Percentiles rank a stretch among this genome's conserved stretches.
phyloP scores from a whole-genome alignment of 2,797 vertebrate species.

The Sylvia borin region DNA sequence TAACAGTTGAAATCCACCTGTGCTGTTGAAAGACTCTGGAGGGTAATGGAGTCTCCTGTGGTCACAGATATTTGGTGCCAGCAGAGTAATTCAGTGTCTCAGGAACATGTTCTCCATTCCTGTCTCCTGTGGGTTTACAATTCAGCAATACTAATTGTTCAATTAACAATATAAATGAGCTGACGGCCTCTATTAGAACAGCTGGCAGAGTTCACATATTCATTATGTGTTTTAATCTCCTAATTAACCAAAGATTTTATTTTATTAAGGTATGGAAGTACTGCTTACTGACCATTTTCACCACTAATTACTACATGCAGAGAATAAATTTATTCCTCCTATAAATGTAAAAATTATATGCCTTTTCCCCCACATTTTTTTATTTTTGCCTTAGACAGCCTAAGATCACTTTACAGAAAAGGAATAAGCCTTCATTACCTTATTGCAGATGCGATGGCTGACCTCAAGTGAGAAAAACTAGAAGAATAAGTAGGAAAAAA shows the following conservation, averaged over 20 bases:
- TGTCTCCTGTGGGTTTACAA: background rate
- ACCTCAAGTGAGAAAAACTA: background rate
- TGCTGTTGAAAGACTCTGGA: background rate
- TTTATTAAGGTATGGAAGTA: background rate
- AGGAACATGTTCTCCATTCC: background rate
- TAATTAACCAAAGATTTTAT: conserved; percentile 21
- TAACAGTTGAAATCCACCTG: background rate
- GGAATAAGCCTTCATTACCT: background rate
- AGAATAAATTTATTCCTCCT: background rate
- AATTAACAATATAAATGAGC: conserved; percentile 41
- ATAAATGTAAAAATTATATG: background rate
- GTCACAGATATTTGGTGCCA: background rate
- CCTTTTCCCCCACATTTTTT: background rate
- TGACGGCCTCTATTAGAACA: background rate
- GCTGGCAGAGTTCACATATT: conserved; percentile 2
- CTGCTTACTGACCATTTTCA: conserved; percentile 22
- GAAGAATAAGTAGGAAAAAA: background rate
- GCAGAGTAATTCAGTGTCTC: background rate
- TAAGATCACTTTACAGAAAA: background rate
- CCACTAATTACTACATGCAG: background rate
- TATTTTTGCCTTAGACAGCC: background rate
- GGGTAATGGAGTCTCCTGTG: background rate
- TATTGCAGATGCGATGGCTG: background rate
- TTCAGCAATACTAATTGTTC: conserved; percentile 31
- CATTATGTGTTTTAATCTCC: background rate